These are phyloP conservation scores for Paramisgurnus dabryanus DNA, from an alignment of 2,113 vertebrate species.

Conservation along the genomic window DNA sequence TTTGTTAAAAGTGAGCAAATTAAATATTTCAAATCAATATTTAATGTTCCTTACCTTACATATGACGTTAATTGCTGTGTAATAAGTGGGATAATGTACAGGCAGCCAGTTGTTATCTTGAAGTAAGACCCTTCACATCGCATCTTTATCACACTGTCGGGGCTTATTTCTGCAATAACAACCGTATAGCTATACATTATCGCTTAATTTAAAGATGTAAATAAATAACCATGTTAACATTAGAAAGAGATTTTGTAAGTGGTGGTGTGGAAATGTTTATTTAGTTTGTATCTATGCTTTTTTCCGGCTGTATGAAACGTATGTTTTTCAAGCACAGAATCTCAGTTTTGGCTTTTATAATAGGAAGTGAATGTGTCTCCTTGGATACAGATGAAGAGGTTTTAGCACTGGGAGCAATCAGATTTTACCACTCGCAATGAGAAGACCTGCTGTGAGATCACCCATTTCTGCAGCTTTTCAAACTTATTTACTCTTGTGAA, in stretches of 20 bases:
- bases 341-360: neutral
- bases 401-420: neutral
- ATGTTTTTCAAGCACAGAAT: neutral
- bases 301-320: neutral
- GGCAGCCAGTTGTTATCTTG: too few species aligned
- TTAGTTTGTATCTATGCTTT: neutral
- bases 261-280: neutral
- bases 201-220: neutral
- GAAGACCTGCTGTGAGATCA: neutral
- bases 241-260: neutral
- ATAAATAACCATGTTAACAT: neutral
- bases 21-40: too few species aligned
- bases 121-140: too few species aligned
- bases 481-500: neutral
- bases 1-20: too few species aligned
- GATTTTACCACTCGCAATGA: neutral
- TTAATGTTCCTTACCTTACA: too few species aligned
- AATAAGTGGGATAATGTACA: too few species aligned
- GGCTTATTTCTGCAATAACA: too few species aligned
- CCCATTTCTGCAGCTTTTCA: neutral
- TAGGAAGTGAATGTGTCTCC: neutral
- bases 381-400: conserved; percentile 6
- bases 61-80: too few species aligned
- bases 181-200: too few species aligned
- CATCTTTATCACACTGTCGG: too few species aligned